Evolutionary conservation across 2,888 invertebrate species (phyloP), one percentile per base, ranked within the genome.

Genomic region (Strigamia crassipes): DNA sequence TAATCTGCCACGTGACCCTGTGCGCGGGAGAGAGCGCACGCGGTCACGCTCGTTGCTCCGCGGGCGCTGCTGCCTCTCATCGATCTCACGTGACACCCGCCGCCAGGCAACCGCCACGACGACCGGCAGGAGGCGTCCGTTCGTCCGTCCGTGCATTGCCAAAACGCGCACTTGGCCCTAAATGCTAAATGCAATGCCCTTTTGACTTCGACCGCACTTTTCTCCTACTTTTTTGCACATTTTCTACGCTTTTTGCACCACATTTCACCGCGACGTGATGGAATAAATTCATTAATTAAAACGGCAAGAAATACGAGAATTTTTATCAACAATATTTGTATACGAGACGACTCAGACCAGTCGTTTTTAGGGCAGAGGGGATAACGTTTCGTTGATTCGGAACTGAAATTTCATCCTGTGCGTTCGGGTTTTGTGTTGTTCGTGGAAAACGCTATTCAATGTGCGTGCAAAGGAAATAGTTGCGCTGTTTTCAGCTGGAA

Each of bases 1-100:
- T 66, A 66, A 66, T 66, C 61, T 66, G 61, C 61, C 61, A 66
- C 61, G 61, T 66, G 61, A 66, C 61, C 61, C 61, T 66, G 61
- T 66, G 61, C 61, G 61, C 61, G 61, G 61, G 61, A 66, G 61
- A 66, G 61, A 66, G 61, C 18, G 61, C 61, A 66, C 61, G 61
- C 61, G 61, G 61, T 66, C 61, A 66, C 61, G 61, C 61, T 66
- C 61, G 61, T 66, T 66, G 61, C 61, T 66, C 61, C 61, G 61
- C 61, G 61, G 61, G 61, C 61, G 61, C 61, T 66, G 61, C 61
- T 66, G 61, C 61, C 61, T 66, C 61, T 66, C 61, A 66, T 66
- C 61, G 61, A 66, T 66, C 61, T 66, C 61, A 66, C 61, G 61
- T 23, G 61, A 66, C 61, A 66, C 61, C 61, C 61, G 61, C 61